Base-by-base conservation (phyloP, 2,888 invertebrate species). In the Busseola fusca region DNA sequence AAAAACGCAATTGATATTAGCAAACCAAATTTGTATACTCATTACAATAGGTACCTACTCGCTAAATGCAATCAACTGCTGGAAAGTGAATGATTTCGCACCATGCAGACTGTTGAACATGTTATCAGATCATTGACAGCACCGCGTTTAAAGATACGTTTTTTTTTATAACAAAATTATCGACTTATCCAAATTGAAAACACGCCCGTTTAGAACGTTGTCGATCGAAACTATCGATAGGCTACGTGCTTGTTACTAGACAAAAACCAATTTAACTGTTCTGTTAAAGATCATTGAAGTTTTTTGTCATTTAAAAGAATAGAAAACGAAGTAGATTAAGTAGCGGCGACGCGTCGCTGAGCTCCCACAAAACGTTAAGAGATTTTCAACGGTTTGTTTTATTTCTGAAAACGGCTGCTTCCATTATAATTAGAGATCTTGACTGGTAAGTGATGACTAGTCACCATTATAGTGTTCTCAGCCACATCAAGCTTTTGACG, bases 311-410 rank as follows among this genome's bases (percentile, higher is more conserved):
- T 87, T 86, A 87, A 89, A 85, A 91, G 85, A 91, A 91, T 88
- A 88, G 88, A 87, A 88, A 87, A 86, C 85, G 88, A 89, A 91
- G 85, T 89, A 90, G 88, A 92, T 91, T 90, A 92, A 88, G 87
- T 84, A 90, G 88, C 87, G 84, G 88, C 83, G 90, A 89, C 89
- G 88, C 89, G 89, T 91, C 90, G 85, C 85, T 89, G 90, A 90
- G 90, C 92, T 93, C 92, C 91, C 90, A 93, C 90, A 93, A 93
- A 93, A 93, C 90, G 89, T 91, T 93, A 93, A 91, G 88, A 92
- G 92, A 94, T 93, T 94, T 91, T 94, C 90, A 91, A 94, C 91
- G 93, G 91, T 91, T 91, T 92, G 89, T 92, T 93, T 93, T 93
- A 90, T 93, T 93, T 93, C 91, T 91, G 87, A 86, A 89, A 91